Percentiles rank a stretch among this genome's conserved stretches.
phyloP scores from a whole-genome alignment of 1,140 invertebrate species.

The Drosophila tristis region DNA sequence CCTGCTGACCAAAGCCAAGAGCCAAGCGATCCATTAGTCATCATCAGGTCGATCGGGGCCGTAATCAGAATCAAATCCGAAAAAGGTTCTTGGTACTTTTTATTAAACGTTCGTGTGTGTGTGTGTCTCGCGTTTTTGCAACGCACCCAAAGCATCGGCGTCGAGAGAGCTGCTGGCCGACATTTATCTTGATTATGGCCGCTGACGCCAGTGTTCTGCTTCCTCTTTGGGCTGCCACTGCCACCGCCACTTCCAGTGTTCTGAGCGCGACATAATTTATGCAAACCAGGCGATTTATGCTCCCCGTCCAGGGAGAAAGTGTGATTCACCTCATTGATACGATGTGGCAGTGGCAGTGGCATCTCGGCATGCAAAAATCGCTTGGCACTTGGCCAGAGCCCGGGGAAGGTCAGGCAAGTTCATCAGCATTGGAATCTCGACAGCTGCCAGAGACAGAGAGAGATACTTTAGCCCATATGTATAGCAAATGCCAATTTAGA shows the following conservation, averaged over 20 bases:
- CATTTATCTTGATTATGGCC: constrained; percentile 81
- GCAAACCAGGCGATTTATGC: constrained; percentile 49
- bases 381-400: constrained; percentile 38
- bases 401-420: constrained; percentile 63
- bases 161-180: constrained; percentile 43
- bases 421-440: constrained; percentile 35
- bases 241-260: constrained; percentile 31
- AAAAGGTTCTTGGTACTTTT: constrained; percentile 34
- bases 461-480: constrained; percentile 58
- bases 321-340: constrained; percentile 73
- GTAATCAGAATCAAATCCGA: constrained; percentile 37
- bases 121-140: constrained; percentile 49
- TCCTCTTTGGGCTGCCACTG: not conserved
- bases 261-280: constrained; percentile 76
- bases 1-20: constrained; percentile 38
- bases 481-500: constrained; percentile 80
- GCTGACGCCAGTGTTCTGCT: constrained; percentile 23
- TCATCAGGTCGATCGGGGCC: constrained; percentile 63
- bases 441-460: not conserved
- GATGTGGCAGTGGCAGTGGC: constrained; percentile 17
- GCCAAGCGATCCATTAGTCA: constrained; percentile 63
- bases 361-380: constrained; percentile 47
- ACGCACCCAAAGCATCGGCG: constrained; percentile 45
- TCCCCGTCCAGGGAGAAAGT: constrained; percentile 67
- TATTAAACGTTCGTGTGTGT: constrained; percentile 5